Evolutionary conservation across 1,140 invertebrate species (phyloP), one percentile per base, ranked within the genome.

Genomic region (Ooceraea biroi): DNA sequence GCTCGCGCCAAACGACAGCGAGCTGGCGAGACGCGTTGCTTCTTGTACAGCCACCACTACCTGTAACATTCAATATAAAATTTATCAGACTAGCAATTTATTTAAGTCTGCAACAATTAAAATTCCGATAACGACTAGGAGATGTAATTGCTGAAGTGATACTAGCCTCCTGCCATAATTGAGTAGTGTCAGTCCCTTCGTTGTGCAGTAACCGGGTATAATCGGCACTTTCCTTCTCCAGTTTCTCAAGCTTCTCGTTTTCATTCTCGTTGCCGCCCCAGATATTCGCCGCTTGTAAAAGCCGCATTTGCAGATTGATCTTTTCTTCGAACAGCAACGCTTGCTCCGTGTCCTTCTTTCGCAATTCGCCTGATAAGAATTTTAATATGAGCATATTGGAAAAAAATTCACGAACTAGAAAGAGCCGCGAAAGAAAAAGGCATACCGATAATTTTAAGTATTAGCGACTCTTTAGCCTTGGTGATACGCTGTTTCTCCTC

Each of bases 291-390:
- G 96, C 95, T 71, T 97, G 97, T 50, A 98, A 94, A 69, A 98
- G 95, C 87, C 97, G 96, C 90, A 97, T 95, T 90, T 98, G 97
- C 52, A 98, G 92, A 76, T 96, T 96, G 94, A 98, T 97, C 92
- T 98, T 99, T 88, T 98, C 97, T 93, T 99, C 98, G 27, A 98
- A 95, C 30, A 98, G 93, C 36, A 96, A 92, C 7, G 98, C 98
- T 87, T 98, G 97, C 89, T 98, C 97, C 36, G 96, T 95, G 90
- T 99, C 98, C 92, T 98, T 98, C 69, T 97, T 96, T 50, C 97
- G 95, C 88, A 99, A 94, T 88, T 97, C 95, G 87, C 96, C 97
- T 96, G 93, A 88, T 72, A 94, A 55, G 0, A 55, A 73, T 25
- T 63, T 61, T 52, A 46, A 60, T 61, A 30, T 12, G 36, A 41